Conservation (phyloP, 2,797 vertebrate genomes). For the Poecilia gillii region DNA sequence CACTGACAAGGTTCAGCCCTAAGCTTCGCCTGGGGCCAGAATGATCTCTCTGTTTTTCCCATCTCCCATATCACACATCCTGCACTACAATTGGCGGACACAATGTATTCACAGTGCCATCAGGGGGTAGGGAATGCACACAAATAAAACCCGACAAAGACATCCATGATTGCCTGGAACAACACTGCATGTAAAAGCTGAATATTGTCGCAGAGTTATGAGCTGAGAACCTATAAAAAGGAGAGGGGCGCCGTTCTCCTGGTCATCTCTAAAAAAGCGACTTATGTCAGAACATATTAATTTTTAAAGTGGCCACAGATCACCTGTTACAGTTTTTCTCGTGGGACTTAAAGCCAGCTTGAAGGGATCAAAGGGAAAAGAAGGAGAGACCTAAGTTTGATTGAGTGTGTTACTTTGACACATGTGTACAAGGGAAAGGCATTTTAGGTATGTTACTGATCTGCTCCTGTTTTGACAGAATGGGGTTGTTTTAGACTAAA, state of each 20-base stretch:
- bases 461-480: conserved; percentile 76
- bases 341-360: conserved; percentile 54
- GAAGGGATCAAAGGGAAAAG: conserved; percentile 67
- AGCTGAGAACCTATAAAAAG: conserved; percentile 24
- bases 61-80: conserved; percentile 80
- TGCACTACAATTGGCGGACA: conserved; percentile 81
- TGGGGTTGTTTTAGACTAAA: conserved; percentile 75
- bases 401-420: conserved; percentile 73
- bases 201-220: conserved; percentile 10
- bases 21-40: conserved; percentile 76
- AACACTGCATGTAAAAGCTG: conserved; percentile 26
- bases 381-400: conserved; percentile 64
- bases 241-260: conserved; percentile 10
- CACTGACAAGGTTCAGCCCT: conserved; percentile 77
- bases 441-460: conserved; percentile 77
- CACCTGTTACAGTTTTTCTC: conserved; percentile 73
- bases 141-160: conserved; percentile 68
- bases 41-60: conserved; percentile 81
- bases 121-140: conserved; percentile 77
- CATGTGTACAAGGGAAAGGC: conserved; percentile 73
- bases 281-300: conserved; percentile 61
- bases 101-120: conserved; percentile 79
- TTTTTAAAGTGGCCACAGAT: conserved; percentile 58
- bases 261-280: conserved; percentile 39
- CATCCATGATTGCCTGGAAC: conserved; percentile 49